phyloP scores from a whole-genome alignment of 2,113 vertebrate genomes.

The Cinclus cinclus region DNA sequence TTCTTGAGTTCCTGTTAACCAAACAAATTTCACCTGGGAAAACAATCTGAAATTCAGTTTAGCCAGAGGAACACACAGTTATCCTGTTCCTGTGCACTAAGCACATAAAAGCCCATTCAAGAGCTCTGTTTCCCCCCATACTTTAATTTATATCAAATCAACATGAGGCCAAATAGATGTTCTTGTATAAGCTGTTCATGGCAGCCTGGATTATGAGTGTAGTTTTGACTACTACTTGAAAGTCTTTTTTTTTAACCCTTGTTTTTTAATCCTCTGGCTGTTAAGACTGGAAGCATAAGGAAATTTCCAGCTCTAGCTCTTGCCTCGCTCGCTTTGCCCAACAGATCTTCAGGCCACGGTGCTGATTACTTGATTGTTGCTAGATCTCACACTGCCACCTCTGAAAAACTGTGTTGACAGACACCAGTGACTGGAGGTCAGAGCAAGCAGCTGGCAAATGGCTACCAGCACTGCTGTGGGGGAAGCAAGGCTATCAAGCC shows the following conservation, averaged over 20 bases:
- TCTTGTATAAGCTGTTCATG: background rate
- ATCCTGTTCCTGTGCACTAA: background rate
- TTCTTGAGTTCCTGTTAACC: background rate
- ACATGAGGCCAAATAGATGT: background rate
- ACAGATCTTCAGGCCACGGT: background rate
- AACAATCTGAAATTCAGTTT: background rate
- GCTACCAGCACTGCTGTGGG: background rate
- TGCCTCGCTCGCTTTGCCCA: background rate
- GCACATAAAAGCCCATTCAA: background rate
- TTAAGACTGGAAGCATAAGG: background rate
- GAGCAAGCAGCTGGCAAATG: conserved; percentile 45
- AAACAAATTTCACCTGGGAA: background rate
- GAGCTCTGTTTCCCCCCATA: background rate
- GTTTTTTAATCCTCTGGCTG: background rate
- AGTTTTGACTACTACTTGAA: background rate
- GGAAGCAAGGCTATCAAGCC: background rate
- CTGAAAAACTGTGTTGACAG: background rate
- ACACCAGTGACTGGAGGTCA: background rate
- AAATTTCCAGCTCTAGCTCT: background rate
- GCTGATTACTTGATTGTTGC: background rate
- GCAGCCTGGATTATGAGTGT: background rate
- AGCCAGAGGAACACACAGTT: background rate
- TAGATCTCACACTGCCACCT: background rate
- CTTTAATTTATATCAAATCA: background rate
- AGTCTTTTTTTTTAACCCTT: background rate